A percentile compares a stretch with the other conserved stretches of the same genome.
These are phyloP conservation scores for Hippolais icterina DNA, from an alignment of 2,113 vertebrate species.

Conservation along the genomic window DNA sequence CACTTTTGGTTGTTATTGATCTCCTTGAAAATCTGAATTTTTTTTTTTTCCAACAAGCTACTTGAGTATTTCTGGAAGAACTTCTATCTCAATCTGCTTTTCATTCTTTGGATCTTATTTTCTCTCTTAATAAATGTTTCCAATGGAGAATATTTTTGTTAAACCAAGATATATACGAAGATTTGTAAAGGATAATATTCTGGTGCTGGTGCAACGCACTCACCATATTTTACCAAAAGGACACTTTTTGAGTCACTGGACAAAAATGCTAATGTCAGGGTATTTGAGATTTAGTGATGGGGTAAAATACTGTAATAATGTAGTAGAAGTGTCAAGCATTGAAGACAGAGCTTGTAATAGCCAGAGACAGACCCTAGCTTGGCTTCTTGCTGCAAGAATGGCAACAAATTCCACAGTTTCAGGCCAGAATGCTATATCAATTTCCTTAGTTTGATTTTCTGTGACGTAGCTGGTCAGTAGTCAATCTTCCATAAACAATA, in stretches of 20 bases:
- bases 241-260: not conserved
- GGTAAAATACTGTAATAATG: not conserved
- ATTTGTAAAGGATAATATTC: not conserved
- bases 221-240: not conserved
- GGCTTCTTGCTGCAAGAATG: not conserved
- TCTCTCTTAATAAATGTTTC: not conserved
- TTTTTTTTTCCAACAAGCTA: not conserved
- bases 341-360: not conserved
- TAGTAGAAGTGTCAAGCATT: not conserved
- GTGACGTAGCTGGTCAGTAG: not conserved
- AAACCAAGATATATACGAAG: not conserved
- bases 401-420: not conserved
- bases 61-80: not conserved
- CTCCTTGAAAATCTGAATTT: not conserved
- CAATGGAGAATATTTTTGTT: not conserved
- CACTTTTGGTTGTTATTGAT: not conserved
- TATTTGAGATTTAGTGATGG: not conserved
- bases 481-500: not conserved
- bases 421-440: not conserved
- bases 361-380: not conserved
- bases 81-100: not conserved
- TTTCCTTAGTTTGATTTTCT: not conserved
- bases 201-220: not conserved
- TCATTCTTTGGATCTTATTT: not conserved
- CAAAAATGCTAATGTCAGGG: not conserved